Conservation (phyloP, 2,797 vertebrate species). For the Trachops cirrhosus region DNA sequence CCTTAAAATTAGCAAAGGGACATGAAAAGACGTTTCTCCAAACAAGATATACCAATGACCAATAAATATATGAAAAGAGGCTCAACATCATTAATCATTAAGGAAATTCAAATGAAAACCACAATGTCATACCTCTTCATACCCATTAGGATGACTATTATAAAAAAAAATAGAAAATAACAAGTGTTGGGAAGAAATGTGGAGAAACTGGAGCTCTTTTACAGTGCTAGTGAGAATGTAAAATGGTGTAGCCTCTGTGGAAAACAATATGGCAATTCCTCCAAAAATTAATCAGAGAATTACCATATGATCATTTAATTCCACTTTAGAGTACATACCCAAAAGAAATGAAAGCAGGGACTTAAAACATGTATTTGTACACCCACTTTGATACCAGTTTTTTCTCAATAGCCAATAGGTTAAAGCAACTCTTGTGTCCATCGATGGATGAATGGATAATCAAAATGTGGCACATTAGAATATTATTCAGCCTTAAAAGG, state of each 20-base stretch:
- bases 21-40: neutral
- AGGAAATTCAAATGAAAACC: neutral
- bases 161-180: neutral
- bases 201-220: neutral
- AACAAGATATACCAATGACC: too few species aligned
- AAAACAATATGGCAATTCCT: neutral
- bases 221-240: too few species aligned
- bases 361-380: neutral
- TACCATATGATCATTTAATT: neutral
- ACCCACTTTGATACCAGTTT: neutral
- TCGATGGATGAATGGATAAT: neutral
- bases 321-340: neutral
- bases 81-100: neutral
- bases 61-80: neutral
- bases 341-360: neutral
- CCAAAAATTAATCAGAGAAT: neutral
- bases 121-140: neutral
- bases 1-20: neutral
- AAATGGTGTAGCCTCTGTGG: too few species aligned
- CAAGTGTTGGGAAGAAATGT: neutral
- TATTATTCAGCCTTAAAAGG: neutral
- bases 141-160: neutral
- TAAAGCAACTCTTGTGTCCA: neutral
- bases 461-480: neutral
- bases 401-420: neutral